Evolutionary conservation across 2,113 vertebrate genomes (phyloP), one percentile per base, ranked within the genome.

Genomic region (Gasterosteus nipponicus): DNA sequence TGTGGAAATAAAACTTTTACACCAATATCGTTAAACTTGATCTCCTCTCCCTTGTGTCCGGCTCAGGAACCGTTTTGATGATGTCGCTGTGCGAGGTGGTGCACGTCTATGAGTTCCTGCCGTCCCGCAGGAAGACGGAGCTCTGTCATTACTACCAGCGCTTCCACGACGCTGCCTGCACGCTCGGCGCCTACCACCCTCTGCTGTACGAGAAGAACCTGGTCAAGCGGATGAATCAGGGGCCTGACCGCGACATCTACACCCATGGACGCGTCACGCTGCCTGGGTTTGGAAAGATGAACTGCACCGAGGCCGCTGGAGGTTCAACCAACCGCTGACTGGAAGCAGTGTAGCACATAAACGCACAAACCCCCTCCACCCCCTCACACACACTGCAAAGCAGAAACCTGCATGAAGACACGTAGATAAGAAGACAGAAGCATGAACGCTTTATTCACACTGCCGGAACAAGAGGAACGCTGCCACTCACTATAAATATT

Each of bases 191-290:
- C 31, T 95, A 94, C 88, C 94, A 95, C 87, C 94, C 95, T 0
- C 87, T 95, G 75, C 88, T 95, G 26, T 95, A 95, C 49, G 95
- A 95, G 87, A 95, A 95, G 84, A 94, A 95, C 86, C 81, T 95
- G 81, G 93, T 95, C 2, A 94, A 94, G 26, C 84, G 93, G 16
- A 95, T 95, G 93, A 95, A 95, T 91, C 88, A 72, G 58, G 94
- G 94, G n/a, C 16, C 88, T 0, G 76, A 93, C 80, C 70, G 53
- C 0, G 93, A 95, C 63, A 90, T 95, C 76, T 93, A 89, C 83
- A 86, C 42, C 31, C 64, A 77, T 3, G 94, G 95, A 8, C 87
- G 90, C 0, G 91, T 95, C 83, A 94, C 83, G 0, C 86, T 95
- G 69, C 94, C 94, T 0, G 95, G 95, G 10, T 91, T 95, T 78